A percentile compares a stretch with the other conserved stretches of the same genome.
Evolutionary conservation across 2,888 invertebrate genomes (phyloP).

Genomic region (Oxytorus armatus): DNA sequence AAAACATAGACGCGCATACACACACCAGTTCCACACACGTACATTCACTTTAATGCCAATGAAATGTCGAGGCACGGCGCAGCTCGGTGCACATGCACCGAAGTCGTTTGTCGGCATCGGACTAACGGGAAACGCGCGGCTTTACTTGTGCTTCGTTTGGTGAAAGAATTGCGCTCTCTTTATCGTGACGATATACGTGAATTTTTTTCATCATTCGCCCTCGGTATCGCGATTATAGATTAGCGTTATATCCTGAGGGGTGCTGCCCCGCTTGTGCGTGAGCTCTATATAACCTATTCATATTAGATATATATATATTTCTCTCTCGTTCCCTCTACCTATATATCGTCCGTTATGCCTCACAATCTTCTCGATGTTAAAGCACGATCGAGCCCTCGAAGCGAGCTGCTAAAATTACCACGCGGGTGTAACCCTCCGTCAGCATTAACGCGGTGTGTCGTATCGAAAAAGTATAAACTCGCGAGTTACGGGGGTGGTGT

Average conservation of each 20-base stretch:
- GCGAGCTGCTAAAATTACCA: conserved; percentile 17
- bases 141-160: conserved; percentile 48
- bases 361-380: conserved; percentile 54
- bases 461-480: conserved; percentile 47
- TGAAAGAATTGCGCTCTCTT: conserved; percentile 61
- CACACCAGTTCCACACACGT: neutral
- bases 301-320: too few relatives aligned
- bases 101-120: conserved; percentile 68
- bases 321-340: too few relatives aligned
- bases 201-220: neutral
- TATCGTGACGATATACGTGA: conserved; percentile 48
- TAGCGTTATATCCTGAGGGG: conserved; percentile 41
- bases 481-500: conserved; percentile 26
- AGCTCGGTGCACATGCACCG: conserved; percentile 74
- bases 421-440: conserved; percentile 40
- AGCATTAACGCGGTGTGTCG: conserved; percentile 27
- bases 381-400: conserved; percentile 49
- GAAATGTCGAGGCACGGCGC: conserved; percentile 80
- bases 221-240: conserved; percentile 17
- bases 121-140: conserved; percentile 44
- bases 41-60: conserved; percentile 75
- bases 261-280: conserved; percentile 42
- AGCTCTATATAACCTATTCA: neutral
- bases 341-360: conserved; percentile 34
- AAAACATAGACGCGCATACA: conserved; percentile 7